phyloP scores from a whole-genome alignment of 1,140 invertebrate genomes.

The Subanguina moxae region DNA sequence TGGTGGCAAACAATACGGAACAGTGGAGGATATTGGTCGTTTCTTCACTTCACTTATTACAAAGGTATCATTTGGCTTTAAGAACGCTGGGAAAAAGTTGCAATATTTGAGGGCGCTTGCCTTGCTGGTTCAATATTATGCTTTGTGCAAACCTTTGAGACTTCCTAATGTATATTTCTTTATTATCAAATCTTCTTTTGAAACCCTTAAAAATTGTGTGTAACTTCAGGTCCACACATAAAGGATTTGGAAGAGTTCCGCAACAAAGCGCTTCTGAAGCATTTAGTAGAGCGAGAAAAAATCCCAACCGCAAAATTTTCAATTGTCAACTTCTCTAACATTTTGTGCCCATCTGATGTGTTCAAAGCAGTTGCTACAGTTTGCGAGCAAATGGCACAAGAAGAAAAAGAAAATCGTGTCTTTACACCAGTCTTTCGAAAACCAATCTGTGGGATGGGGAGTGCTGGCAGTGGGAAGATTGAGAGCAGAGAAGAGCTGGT shows the following conservation, averaged over 20 bases:
- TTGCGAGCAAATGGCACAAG: background rate
- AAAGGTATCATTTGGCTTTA: no score
- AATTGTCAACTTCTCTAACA: slow-evolving; percentile 10
- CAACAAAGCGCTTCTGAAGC: slow-evolving; percentile 7
- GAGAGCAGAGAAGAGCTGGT: background rate
- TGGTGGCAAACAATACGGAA: no score
- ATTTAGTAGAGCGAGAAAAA: background rate
- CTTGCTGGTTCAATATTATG: no score
- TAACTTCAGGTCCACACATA: background rate
- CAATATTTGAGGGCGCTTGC: no score
- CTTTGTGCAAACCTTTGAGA: no score
- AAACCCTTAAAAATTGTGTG: no score
- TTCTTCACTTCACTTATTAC: no score
- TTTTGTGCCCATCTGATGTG: background rate
- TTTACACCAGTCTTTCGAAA: slow-evolving; percentile 27
- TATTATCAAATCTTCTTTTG: no score
- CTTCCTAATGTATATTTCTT: no score
- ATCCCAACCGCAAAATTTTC: slow-evolving; percentile 23
- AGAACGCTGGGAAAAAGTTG: no score
- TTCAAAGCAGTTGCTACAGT: slow-evolving; percentile 4
- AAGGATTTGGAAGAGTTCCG: background rate
- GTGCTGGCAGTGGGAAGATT: slow-evolving; percentile 24
- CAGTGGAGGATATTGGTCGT: no score
- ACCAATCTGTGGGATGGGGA: slow-evolving; percentile 18
- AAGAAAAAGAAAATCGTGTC: no score